Conservation (phyloP, 1,140 invertebrate genomes). For the Artemia franciscana region DNA sequence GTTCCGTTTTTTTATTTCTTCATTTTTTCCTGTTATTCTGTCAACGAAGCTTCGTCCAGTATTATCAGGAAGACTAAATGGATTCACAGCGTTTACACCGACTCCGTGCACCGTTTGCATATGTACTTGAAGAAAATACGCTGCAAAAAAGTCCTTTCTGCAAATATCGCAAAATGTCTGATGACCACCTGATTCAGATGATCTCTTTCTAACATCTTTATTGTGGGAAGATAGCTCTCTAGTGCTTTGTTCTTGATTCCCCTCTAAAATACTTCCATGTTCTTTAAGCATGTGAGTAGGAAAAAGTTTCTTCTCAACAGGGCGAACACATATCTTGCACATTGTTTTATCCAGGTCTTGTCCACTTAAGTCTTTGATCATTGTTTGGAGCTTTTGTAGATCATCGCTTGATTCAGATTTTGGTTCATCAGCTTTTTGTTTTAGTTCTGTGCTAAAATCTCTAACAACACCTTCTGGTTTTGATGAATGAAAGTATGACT, state of each 20-base stretch:
- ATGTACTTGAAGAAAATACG: slow-evolving; percentile 32
- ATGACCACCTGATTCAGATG: not conserved
- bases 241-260: slow-evolving; percentile 2
- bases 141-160: slow-evolving; percentile 32
- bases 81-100: slow-evolving; percentile 3
- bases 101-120: slow-evolving; percentile 23
- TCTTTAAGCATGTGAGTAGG: slow-evolving; percentile 32
- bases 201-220: not conserved
- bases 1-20: slow-evolving; percentile 6
- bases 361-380: slow-evolving; percentile 69
- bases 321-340: slow-evolving; percentile 30
- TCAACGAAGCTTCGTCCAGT: not conserved
- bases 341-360: slow-evolving; percentile 26
- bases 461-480: slow-evolving; percentile 10
- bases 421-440: slow-evolving; percentile 9
- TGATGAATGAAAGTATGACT: slow-evolving; percentile 23
- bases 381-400: slow-evolving; percentile 63
- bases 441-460: not conserved
- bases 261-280: slow-evolving; percentile 25
- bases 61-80: not conserved
- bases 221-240: not conserved
- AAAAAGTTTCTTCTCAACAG: slow-evolving; percentile 31
- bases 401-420: slow-evolving; percentile 30
- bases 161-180: slow-evolving; percentile 21
- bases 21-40: not conserved